Percentiles rank a stretch among this genome's conserved stretches.
These are phyloP conservation scores for Dicentrarchus labrax DNA, from an alignment of 2,113 vertebrate genomes.

Conservation along the genomic window DNA sequence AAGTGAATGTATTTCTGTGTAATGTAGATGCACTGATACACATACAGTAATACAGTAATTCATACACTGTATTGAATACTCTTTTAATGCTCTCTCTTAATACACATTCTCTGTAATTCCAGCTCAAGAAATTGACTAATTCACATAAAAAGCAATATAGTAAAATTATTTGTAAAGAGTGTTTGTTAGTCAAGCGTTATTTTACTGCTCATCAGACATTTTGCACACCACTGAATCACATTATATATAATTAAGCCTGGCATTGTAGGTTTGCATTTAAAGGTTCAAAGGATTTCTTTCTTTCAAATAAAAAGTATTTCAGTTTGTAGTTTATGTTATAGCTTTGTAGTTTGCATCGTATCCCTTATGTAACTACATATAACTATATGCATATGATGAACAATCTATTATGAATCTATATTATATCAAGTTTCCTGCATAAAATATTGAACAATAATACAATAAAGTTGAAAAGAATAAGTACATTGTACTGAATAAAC, in stretches of 20 bases:
- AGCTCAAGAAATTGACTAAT: constrained; percentile 5
- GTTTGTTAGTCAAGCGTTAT: neutral
- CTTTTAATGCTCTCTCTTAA: neutral
- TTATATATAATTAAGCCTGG: neutral
- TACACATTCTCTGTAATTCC: constrained; percentile 1
- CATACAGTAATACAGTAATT: neutral
- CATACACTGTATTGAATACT: neutral
- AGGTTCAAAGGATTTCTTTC: neutral
- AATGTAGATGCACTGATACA: constrained; percentile 1
- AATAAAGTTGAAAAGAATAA: neutral
- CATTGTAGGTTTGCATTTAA: neutral
- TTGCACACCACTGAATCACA: constrained; percentile 7
- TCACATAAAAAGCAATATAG: neutral
- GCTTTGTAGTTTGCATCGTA: neutral
- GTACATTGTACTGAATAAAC: neutral
- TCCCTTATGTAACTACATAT: neutral
- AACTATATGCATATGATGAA: neutral
- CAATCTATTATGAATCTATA: neutral
- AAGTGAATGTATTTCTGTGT: constrained; percentile 41
- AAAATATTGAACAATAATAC: neutral
- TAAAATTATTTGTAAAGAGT: constrained; percentile 3
- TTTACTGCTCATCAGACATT: constrained; percentile 30
- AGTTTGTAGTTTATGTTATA: neutral
- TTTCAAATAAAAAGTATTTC: neutral
- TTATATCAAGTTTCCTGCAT: neutral